phyloP scores from a whole-genome alignment of 2,797 vertebrate species.

The Anisognathus igniventris region DNA sequence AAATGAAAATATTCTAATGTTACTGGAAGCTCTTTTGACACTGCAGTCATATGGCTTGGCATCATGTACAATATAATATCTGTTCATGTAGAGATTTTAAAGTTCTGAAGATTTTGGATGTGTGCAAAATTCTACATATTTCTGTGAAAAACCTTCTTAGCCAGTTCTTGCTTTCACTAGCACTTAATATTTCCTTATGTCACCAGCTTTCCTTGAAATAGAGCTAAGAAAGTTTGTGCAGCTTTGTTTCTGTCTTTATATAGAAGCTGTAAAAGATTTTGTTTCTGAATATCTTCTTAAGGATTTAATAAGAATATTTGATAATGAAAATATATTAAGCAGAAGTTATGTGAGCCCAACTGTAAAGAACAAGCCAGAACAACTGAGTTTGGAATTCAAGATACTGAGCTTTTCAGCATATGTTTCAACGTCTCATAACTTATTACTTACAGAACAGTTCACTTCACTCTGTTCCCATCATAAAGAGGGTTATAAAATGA shows the following conservation, averaged over 20 bases:
- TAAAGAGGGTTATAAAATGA: conserved; percentile 58
- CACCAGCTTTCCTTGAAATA: background rate
- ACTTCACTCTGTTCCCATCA: conserved; percentile 37
- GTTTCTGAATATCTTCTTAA: background rate
- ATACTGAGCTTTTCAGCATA: conserved; percentile 61
- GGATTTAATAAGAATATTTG: conserved; percentile 31
- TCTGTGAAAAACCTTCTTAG: background rate
- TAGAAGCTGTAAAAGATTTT: background rate
- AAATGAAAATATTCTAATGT: background rate
- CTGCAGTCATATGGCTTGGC: background rate
- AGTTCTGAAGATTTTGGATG: background rate
- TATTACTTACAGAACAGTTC: conserved; percentile 67
- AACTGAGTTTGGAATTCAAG: conserved; percentile 17
- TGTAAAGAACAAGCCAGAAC: conserved; percentile 15
- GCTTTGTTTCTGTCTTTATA: background rate
- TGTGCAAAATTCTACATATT: background rate
- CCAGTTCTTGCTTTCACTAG: background rate
- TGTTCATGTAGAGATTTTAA: background rate
- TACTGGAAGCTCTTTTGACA: background rate
- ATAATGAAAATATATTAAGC: conserved; percentile 22
- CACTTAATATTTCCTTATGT: background rate
- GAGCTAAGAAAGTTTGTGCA: background rate
- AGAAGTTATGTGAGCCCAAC: conserved; percentile 14
- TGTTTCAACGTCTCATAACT: conserved; percentile 66
- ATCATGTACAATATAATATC: background rate